Evolutionary conservation across 2,888 invertebrate genomes (phyloP).

Genomic region (Drosophila incognita): DNA sequence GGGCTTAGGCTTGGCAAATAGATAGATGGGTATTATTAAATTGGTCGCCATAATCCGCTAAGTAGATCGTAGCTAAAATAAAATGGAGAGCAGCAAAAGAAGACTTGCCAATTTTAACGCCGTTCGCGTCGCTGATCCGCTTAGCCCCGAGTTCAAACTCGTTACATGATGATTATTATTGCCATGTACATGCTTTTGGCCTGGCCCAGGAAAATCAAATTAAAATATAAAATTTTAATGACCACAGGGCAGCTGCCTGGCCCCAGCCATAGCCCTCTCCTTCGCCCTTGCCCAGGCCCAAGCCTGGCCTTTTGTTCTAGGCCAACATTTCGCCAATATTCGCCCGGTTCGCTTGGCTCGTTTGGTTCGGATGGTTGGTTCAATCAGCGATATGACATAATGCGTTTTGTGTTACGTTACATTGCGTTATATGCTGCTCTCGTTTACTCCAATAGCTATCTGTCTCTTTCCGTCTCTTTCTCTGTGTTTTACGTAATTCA

Average conservation of each 20-base stretch:
- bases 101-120: constrained; percentile 61
- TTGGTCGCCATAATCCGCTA: constrained; percentile 68
- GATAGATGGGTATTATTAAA: constrained; percentile 54
- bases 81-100: constrained; percentile 1
- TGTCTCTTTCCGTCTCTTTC: constrained; percentile 2
- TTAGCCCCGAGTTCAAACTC: constrained; percentile 64
- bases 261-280: neutral
- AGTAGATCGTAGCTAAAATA: constrained; percentile 40
- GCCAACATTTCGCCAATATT: constrained; percentile 63
- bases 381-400: constrained; percentile 79
- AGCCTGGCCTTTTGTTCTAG: constrained; percentile 65
- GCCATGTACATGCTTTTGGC: constrained; percentile 33
- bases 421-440: constrained; percentile 54
- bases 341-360: constrained; percentile 37
- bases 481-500: constrained; percentile 66
- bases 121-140: constrained; percentile 53
- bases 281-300: constrained; percentile 4
- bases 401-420: constrained; percentile 75
- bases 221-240: constrained; percentile 79
- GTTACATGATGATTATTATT: constrained; percentile 71
- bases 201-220: constrained; percentile 76
- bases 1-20: constrained; percentile 67
- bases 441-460: neutral
- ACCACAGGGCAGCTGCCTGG: constrained; percentile 51
- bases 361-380: constrained; percentile 66